These are phyloP conservation scores for Bursaphelenchus okinawaensis DNA, from an alignment of 2,888 invertebrate genomes.

Conservation along the genomic window DNA sequence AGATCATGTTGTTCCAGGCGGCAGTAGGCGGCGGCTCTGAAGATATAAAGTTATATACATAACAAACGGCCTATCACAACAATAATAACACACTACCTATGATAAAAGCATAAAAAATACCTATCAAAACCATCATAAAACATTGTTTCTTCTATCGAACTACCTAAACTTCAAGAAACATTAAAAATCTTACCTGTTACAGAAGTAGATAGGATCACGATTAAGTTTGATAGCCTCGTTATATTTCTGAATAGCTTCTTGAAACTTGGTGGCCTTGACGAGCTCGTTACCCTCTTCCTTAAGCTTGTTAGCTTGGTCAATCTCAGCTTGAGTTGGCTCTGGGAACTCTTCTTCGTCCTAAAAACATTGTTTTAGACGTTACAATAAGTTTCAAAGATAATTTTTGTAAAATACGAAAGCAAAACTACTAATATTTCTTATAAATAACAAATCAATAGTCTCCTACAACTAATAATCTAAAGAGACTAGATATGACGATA, in stretches of 20 bases:
- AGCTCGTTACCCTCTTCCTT: slow-evolving; percentile 74
- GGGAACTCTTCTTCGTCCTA: slow-evolving; percentile 40
- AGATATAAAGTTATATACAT: slow-evolving; percentile 5
- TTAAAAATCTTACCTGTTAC: slow-evolving; percentile 68
- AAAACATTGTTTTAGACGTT: neutral
- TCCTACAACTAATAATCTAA: neutral
- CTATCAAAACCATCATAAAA: too few relatives aligned
- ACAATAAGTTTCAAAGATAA: neutral
- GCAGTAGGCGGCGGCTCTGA: slow-evolving; percentile 84
- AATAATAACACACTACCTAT: neutral
- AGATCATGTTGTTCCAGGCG: slow-evolving; percentile 72
- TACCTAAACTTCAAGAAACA: too few relatives aligned
- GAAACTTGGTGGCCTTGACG: slow-evolving; percentile 60
- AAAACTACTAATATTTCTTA: slow-evolving; percentile 6
- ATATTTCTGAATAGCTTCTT: slow-evolving; percentile 78
- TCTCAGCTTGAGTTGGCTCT: slow-evolving; percentile 58
- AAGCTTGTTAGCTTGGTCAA: slow-evolving; percentile 71
- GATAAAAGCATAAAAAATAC: neutral
- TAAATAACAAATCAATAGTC: neutral
- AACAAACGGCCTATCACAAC: neutral
- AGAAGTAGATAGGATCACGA: slow-evolving; percentile 86
- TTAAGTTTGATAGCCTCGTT: slow-evolving; percentile 79
- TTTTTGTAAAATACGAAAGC: too few relatives aligned
- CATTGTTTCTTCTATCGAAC: too few relatives aligned
- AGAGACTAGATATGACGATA: too few relatives aligned